A percentile compares a stretch with the other conserved stretches of the same genome.
Conservation (phyloP, 2,797 vertebrate species). For the Garrulus glandarius region DNA sequence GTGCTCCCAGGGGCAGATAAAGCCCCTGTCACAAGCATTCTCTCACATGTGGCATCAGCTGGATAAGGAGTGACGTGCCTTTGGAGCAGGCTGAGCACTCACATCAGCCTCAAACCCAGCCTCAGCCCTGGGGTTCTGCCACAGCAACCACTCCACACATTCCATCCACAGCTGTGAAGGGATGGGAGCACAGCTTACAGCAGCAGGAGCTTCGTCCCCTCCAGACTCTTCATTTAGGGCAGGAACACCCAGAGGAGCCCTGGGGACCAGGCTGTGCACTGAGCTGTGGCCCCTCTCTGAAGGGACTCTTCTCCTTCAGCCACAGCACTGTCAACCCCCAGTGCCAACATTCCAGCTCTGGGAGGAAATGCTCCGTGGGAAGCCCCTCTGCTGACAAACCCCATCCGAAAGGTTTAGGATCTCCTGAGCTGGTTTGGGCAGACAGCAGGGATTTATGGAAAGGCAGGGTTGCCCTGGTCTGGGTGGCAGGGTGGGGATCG, state of each 20-base stretch:
- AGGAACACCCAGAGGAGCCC: neutral
- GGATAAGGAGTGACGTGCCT: neutral
- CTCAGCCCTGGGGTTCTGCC: neutral
- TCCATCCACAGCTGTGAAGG: rapidly evolving
- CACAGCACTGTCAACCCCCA: neutral
- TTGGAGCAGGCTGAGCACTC: neutral
- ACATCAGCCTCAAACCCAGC: neutral
- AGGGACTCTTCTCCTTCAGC: neutral
- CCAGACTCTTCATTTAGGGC: rapidly evolving
- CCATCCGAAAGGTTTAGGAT: rapidly evolving
- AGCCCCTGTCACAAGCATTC: neutral
- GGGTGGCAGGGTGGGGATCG: neutral
- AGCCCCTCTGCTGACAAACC: neutral
- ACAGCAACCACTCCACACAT: rapidly evolving
- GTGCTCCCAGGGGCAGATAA: neutral
- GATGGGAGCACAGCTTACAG: neutral
- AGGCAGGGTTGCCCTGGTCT: neutral
- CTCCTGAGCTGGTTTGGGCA: rapidly evolving
- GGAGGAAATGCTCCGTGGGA: neutral
- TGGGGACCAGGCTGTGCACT: neutral
- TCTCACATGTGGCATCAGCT: rapidly evolving
- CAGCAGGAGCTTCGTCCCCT: neutral
- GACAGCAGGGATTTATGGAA: neutral
- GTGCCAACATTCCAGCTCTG: neutral
- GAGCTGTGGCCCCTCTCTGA: neutral